phyloP scores from a whole-genome alignment of 1,140 invertebrate species.

The Rhopalosiphum padi region DNA sequence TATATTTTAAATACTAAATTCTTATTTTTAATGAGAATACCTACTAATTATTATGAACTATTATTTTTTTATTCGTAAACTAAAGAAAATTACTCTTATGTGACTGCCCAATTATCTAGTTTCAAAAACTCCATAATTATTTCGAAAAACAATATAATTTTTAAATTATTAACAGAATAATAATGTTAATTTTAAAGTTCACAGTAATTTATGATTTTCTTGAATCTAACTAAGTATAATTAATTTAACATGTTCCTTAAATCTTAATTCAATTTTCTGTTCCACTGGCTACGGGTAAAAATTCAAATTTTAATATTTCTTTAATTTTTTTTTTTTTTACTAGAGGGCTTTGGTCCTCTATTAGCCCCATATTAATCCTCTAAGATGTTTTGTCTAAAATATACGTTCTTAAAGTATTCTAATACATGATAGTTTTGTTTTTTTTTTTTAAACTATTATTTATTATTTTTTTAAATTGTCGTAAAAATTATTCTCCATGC shows the following conservation, averaged over 20 bases:
- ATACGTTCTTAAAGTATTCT: no score
- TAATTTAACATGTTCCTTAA: neutral
- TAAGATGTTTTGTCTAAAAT: neutral
- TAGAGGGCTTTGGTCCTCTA: neutral
- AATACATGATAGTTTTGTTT: no score
- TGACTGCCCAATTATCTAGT: neutral
- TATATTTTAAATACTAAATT: neutral
- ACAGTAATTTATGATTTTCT: neutral
- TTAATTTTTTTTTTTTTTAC: neutral
- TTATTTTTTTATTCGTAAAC: no score
- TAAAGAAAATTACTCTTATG: neutral
- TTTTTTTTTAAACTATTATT: no score
- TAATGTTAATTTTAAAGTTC: neutral
- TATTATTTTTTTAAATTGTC: no score
- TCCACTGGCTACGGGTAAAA: neutral
- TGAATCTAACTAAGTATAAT: neutral
- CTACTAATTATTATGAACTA: neutral
- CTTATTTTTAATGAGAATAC: neutral
- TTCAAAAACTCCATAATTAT: neutral
- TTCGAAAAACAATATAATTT: neutral
- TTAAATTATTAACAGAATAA: neutral
- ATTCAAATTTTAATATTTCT: neutral
- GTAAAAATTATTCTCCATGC: no score
- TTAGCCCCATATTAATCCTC: accelerated
- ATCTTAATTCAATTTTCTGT: neutral